A percentile compares a stretch with the other conserved stretches of the same genome.
Evolutionary conservation across 2,113 vertebrate species (phyloP).

Genomic region (Carassius gibelio): DNA sequence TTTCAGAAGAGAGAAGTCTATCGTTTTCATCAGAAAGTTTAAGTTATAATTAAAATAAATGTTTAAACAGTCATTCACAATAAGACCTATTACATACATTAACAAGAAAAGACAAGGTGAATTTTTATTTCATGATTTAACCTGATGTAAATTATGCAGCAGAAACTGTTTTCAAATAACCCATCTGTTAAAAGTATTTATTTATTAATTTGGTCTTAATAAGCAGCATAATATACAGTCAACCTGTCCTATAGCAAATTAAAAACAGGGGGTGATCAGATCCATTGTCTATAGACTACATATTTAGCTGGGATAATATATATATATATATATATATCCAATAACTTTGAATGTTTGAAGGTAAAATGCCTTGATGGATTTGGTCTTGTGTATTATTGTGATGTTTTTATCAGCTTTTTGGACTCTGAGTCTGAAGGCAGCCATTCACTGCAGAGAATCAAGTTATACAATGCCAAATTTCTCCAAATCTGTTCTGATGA

Average conservation of each 20-base stretch:
- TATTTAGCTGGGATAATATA: not conserved
- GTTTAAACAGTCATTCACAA: no score
- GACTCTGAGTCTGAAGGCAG: no score
- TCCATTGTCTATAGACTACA: not conserved
- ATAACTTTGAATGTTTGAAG: not conserved
- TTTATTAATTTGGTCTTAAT: not conserved
- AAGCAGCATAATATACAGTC: not conserved
- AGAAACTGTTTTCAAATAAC: not conserved
- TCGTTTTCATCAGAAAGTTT: not conserved
- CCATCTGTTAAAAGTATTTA: not conserved
- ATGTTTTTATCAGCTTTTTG: no score
- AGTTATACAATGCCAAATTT: no score
- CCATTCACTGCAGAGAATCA: no score
- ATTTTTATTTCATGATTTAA: not conserved
- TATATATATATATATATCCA: not conserved
- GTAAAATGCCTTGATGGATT: no score
- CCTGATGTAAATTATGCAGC: not conserved
- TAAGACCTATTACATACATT: no score
- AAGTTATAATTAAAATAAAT: not conserved
- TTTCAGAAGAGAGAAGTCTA: not conserved
- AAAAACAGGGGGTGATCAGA: not conserved
- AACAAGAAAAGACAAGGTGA: not conserved
- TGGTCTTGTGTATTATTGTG: no score
- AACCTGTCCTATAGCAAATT: not conserved
- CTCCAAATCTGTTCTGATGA: no score